Percentiles rank a stretch among this genome's conserved stretches.
These are phyloP conservation scores for Amia ocellicauda DNA, from an alignment of 2,113 vertebrate species.

Conservation along the genomic window DNA sequence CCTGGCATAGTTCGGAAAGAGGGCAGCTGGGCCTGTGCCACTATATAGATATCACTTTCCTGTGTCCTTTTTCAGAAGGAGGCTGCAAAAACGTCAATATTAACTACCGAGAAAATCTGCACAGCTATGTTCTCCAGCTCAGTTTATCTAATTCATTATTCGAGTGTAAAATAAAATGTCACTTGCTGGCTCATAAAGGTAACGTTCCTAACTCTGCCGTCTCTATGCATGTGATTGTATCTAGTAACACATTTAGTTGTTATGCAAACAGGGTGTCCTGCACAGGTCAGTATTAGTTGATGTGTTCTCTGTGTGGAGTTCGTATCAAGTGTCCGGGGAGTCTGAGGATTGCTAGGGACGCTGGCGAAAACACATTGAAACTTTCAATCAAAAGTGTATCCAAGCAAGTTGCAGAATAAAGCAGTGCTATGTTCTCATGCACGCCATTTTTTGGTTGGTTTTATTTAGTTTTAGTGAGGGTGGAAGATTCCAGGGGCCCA, in stretches of 20 bases:
- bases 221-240: not conserved
- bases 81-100: no score
- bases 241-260: constrained; percentile 9
- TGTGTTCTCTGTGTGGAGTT: not conserved
- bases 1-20: constrained; percentile 3
- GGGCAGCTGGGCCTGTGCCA: not conserved
- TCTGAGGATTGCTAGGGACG: not conserved
- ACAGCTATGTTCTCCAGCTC: no score
- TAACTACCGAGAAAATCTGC: no score
- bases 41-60: constrained; percentile 1
- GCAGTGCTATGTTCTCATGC: not conserved
- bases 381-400: not conserved
- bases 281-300: not conserved
- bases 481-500: no score
- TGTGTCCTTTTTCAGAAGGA: not conserved
- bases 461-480: not conserved
- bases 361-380: not conserved
- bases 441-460: no score
- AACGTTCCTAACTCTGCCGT: not conserved
- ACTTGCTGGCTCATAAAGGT: not conserved
- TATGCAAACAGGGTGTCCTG: not conserved
- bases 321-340: not conserved
- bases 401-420: not conserved
- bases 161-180: no score
- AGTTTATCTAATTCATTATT: no score